Conservation (phyloP, 2,113 vertebrate genomes). For the Crypturellus undulatus region DNA sequence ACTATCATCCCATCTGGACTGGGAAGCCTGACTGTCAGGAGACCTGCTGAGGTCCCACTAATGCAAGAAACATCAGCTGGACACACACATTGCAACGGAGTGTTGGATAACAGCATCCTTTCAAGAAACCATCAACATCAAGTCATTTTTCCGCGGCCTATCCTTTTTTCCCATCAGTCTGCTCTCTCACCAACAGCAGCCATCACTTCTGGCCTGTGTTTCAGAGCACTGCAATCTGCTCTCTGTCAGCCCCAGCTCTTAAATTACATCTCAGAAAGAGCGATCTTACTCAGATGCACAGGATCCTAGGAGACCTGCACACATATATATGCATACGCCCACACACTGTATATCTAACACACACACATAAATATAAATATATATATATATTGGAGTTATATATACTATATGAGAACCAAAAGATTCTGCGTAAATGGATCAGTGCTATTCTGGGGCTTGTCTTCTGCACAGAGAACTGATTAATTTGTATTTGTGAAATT, state of each 20-base stretch:
- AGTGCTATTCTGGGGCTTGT: background rate
- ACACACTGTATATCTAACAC: accelerated
- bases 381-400: too few relatives aligned
- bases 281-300: background rate
- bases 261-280: background rate
- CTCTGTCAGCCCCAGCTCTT: background rate
- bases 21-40: background rate
- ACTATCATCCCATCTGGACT: background rate
- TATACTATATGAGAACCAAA: background rate
- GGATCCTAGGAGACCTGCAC: background rate
- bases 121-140: accelerated
- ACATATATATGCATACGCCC: accelerated
- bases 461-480: background rate
- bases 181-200: background rate
- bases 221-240: background rate
- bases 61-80: background rate
- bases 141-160: background rate
- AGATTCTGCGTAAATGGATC: background rate
- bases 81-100: background rate
- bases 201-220: background rate
- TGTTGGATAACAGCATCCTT: background rate
- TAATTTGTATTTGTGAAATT: constrained; percentile 11
- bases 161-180: background rate
- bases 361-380: accelerated
- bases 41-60: background rate